These are phyloP conservation scores for Leptinotarsa haldemani DNA, from an alignment of 2,888 invertebrate species.

Conservation along the genomic window DNA sequence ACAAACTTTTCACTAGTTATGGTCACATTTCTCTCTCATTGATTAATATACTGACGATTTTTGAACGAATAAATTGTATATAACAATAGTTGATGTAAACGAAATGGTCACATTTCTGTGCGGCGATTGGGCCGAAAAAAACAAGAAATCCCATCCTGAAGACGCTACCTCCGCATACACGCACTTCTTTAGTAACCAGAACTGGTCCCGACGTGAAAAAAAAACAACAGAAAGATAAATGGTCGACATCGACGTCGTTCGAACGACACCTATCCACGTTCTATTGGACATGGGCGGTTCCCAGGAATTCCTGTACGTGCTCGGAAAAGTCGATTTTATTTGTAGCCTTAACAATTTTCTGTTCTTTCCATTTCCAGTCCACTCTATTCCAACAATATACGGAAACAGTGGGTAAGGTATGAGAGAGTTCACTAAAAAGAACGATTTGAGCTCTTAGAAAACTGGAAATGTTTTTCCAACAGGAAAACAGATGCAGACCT, in stretches of 20 bases:
- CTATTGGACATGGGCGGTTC: conserved; percentile 30
- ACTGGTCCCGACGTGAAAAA: conserved; percentile 10
- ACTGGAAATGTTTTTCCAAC: neutral
- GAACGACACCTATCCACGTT: conserved; percentile 20
- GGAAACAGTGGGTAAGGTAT: neutral
- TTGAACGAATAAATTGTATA: too few relatives aligned
- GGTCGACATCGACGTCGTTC: conserved; percentile 24
- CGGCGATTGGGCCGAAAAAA: too few relatives aligned
- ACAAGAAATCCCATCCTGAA: neutral
- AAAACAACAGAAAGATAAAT: conserved; percentile 25
- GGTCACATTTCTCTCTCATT: too few relatives aligned
- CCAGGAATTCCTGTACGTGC: conserved; percentile 31
- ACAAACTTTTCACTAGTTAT: too few relatives aligned
- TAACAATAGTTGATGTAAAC: too few relatives aligned
- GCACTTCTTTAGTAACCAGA: conserved; percentile 25
- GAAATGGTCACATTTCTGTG: too few relatives aligned
- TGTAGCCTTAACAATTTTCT: neutral
- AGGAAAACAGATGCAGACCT: neutral
- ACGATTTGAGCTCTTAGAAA: neutral
- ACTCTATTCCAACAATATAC: neutral
- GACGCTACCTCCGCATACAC: neutral
- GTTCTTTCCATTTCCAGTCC: neutral
- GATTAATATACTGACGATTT: too few relatives aligned
- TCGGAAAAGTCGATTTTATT: conserved; percentile 27
- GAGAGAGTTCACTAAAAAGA: neutral